Evolutionary conservation across 2,797 vertebrate species (phyloP).

Genomic region (Micromesistius poutassou): DNA sequence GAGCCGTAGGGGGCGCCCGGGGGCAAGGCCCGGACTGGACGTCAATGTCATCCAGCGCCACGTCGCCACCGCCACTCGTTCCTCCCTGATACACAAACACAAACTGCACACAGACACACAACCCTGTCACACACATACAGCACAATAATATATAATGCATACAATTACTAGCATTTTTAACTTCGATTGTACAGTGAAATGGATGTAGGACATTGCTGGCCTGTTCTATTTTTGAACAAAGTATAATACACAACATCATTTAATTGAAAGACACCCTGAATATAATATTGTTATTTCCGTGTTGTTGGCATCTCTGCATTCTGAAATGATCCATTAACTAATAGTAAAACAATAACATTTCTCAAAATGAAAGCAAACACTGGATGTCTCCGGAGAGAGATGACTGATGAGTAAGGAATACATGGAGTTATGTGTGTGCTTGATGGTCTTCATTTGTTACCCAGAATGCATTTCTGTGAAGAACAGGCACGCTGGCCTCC

Average conservation of each 20-base stretch:
- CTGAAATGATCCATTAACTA: not conserved
- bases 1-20: conserved; percentile 27
- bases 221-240: too few species aligned
- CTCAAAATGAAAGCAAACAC: not conserved
- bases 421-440: not conserved
- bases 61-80: conserved; percentile 42
- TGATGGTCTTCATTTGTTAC: conserved; percentile 49
- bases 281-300: not conserved
- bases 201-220: too few species aligned
- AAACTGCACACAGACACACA: conserved; percentile 54
- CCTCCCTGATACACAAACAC: conserved; percentile 70
- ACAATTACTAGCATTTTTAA: not conserved
- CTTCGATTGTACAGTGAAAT: too few species aligned
- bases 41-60: conserved; percentile 72
- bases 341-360: not conserved
- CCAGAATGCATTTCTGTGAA: conserved; percentile 67
- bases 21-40: conserved; percentile 52
- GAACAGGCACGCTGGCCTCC: conserved; percentile 41
- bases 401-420: not conserved
- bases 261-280: too few species aligned
- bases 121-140: not conserved
- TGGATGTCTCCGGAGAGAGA: not conserved
- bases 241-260: too few species aligned
- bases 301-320: too few species aligned
- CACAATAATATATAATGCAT: not conserved